Evolutionary conservation across 2,888 invertebrate genomes (phyloP), one percentile per base, ranked within the genome.

Genomic region (Agrotis segetum): DNA sequence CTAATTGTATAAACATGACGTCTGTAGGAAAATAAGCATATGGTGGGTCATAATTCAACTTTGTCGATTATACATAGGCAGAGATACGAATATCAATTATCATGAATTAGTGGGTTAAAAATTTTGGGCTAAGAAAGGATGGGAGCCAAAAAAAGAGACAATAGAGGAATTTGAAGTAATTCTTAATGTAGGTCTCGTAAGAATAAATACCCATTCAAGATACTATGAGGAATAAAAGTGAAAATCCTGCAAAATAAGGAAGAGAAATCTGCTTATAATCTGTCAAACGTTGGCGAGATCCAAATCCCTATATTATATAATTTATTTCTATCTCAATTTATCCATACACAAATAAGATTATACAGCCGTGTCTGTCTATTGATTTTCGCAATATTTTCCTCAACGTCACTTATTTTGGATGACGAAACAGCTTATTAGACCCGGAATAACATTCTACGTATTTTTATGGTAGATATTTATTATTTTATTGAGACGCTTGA

Each of bases 281-380:
- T 74, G 75, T 74, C 65, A 74, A 75, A 62, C 64, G 68, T 47
- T 68, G 65, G 44, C 61, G 50, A 16, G 47, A 68, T 69, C 60
- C 55, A 66, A 75, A 80, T 80, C 44, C 69, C 24, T 50, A 69
- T 75, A 78, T 80, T 75, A 78, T 80, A 66, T 80, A 80, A 74
- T 80, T 78, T 74, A 46, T 79, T n/a, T n/a, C n/a, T n/a, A 62
- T 68, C 65, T 62, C 68, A 65, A 68, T 69, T 69, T 74, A 58
- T 80, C 69, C 53, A 66, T 66, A 80, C 50, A 74, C 50, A 78
- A 78, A 80, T 74, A 68, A 21, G 65, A 66, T 69, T 74, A 69
- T 53, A 64, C 60, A 65, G 64, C 49, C 52, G 24, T 62, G 62
- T 53, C 62, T 74, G 59, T 52, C 44, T 80, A 78, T 79, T 62